Evolutionary conservation across 2,113 vertebrate species (phyloP), one percentile per base, ranked within the genome.

Genomic region (Noturus placidus): DNA sequence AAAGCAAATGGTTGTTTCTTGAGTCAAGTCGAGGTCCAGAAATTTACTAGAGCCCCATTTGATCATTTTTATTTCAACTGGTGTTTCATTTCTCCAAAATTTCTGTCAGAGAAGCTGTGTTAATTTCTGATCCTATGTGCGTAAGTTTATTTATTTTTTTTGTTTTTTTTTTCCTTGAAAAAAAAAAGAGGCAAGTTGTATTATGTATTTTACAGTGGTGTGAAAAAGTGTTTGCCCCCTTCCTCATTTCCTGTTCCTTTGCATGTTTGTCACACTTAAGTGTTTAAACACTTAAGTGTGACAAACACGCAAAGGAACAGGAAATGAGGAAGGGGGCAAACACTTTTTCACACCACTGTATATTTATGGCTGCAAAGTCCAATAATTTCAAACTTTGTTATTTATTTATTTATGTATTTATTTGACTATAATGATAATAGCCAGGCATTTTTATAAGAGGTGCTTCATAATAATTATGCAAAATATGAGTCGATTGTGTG

Each of bases 1-100:
- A 80, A 86, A 79, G 81, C 85, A 84, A 85, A 57, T 67, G 1
- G 27, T 33, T 56, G 67, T 27, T 85, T 59, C 52, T 72, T 42
- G 30, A 79, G 85, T 76, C 59, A 67, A 65, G 46, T 54, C 46
- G 30, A 86, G 46, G 5, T 56, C 14, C 63, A 81, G 61, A n/a
- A 38, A 50, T 38, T 86, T 81, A 67, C 85, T 56, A 22, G 14
- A 9, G 54, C 27, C 27, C 52, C 35, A 76, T 42, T 85, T 27
- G 22, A 42, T 59, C 2, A 38, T 46, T 57, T 76, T 42, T 56
- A 35, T 27, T 38, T 11, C 52, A 33, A 10, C 50, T 84, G 42
- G 9, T 38, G 30, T 72, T 72, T 72, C 14, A 78, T 27, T 52
- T 80, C 54, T 35, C 5, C 8, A 19, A 25, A 76, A 76, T 46